A percentile compares a stretch with the other conserved stretches of the same genome.
These are phyloP conservation scores for Sebastes steindachneri DNA, from an alignment of 2,797 vertebrate genomes.

Conservation along the genomic window DNA sequence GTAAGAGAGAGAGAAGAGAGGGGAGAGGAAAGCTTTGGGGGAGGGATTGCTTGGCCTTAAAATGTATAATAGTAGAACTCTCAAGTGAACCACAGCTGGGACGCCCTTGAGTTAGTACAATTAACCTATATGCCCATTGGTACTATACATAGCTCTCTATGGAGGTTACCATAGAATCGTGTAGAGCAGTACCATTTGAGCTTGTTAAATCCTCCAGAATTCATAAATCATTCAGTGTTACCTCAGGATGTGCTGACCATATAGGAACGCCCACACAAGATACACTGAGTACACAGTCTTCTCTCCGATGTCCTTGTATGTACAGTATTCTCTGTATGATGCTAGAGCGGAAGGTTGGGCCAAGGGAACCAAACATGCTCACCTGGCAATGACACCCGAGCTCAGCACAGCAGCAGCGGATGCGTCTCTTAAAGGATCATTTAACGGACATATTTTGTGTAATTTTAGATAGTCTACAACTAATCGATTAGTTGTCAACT, in stretches of 20 bases:
- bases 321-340: not conserved
- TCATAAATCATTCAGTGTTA: constrained; percentile 71
- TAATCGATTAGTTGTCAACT: no score
- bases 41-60: constrained; percentile 25
- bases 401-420: not conserved
- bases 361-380: not conserved
- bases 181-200: constrained; percentile 27
- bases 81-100: constrained; percentile 39
- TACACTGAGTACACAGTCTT: not conserved
- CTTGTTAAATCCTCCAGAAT: constrained; percentile 49
- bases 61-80: constrained; percentile 36
- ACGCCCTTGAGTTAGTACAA: constrained; percentile 62
- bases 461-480: not conserved
- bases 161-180: constrained; percentile 26
- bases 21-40: not conserved
- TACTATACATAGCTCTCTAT: constrained; percentile 63
- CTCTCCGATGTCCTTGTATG: constrained; percentile 18
- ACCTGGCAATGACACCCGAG: not conserved
- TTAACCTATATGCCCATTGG: constrained; percentile 58
- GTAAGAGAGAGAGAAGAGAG: not conserved
- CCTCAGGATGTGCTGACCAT: constrained; percentile 51
- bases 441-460: not conserved
- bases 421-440: not conserved
- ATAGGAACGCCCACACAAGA: constrained; percentile 27
- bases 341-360: not conserved